Evolutionary conservation across 2,113 vertebrate genomes (phyloP).

Genomic region (Cryptotis parvus): DNA sequence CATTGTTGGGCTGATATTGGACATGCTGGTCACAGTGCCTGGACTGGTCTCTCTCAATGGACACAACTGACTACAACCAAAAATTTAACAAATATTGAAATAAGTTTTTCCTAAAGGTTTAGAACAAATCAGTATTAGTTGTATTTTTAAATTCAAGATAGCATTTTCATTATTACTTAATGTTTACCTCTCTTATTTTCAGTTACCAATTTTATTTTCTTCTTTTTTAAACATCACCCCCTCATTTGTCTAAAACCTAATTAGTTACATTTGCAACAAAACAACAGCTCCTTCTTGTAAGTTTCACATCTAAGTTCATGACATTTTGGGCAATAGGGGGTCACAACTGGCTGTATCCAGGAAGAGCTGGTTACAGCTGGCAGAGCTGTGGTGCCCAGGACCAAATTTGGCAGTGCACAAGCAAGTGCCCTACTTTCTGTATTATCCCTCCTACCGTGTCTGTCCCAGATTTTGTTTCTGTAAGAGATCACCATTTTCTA

Average conservation of each 20-base stretch:
- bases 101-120: neutral
- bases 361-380: no score
- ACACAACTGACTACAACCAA: neutral
- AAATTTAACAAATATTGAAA: neutral
- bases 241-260: slow-evolving; percentile 1
- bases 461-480: neutral
- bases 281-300: neutral
- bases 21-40: neutral
- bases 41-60: neutral
- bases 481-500: slow-evolving; percentile 26
- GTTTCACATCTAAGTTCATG: neutral
- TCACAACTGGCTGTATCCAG: no score
- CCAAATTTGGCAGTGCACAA: no score
- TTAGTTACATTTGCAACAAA: neutral
- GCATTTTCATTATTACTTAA: neutral
- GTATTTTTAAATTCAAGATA: neutral
- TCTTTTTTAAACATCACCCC: slow-evolving; percentile 31
- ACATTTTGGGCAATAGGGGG: no score
- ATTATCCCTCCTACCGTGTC: no score
- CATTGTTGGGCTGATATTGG: neutral
- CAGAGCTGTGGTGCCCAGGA: no score
- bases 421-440: no score
- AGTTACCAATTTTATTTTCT: slow-evolving; percentile 25
- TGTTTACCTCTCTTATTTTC: slow-evolving; percentile 3
- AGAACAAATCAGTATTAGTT: neutral